Evolutionary conservation across 1,140 invertebrate genomes (phyloP).

Genomic region (Hestina assimilis): DNA sequence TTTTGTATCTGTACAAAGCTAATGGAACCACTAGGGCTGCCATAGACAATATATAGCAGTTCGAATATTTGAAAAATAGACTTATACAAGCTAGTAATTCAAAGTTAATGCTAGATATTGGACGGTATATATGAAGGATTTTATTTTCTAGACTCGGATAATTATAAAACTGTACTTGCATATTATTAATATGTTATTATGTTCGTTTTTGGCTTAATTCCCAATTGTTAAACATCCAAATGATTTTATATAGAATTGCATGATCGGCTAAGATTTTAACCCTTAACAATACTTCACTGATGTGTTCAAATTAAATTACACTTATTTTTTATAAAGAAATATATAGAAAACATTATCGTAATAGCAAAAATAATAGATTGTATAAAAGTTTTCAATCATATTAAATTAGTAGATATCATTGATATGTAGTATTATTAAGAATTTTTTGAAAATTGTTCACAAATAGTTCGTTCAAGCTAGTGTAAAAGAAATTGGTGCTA

Average conservation of each 20-base stretch:
- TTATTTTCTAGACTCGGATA: not conserved
- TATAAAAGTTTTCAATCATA: slow-evolving; percentile 1
- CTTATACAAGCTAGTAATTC: slow-evolving; percentile 5
- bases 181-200: slow-evolving; percentile 13
- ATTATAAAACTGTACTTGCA: slow-evolving; percentile 2
- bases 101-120: slow-evolving; percentile 10
- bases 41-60: slow-evolving; percentile 30
- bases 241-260: slow-evolving; percentile 17
- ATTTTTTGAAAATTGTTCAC: not conserved
- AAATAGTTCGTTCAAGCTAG: slow-evolving; percentile 23
- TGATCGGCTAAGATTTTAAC: slow-evolving; percentile 18
- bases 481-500: slow-evolving; percentile 19
- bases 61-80: slow-evolving; percentile 8
- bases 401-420: not conserved
- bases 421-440: not conserved
- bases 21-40: slow-evolving; percentile 37
- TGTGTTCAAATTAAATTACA: slow-evolving; percentile 14
- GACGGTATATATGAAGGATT: not conserved
- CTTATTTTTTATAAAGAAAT: not conserved
- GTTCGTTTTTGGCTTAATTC: slow-evolving; percentile 3
- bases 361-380: slow-evolving; percentile 5
- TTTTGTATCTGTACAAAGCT: slow-evolving; percentile 33
- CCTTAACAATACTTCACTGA: slow-evolving; percentile 13
- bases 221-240: slow-evolving; percentile 3
- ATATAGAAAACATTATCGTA: not conserved